A percentile compares a stretch with the other conserved stretches of the same genome.
These are phyloP conservation scores for Capromys pilorides DNA, from an alignment of 2,797 vertebrate species.

Conservation along the genomic window DNA sequence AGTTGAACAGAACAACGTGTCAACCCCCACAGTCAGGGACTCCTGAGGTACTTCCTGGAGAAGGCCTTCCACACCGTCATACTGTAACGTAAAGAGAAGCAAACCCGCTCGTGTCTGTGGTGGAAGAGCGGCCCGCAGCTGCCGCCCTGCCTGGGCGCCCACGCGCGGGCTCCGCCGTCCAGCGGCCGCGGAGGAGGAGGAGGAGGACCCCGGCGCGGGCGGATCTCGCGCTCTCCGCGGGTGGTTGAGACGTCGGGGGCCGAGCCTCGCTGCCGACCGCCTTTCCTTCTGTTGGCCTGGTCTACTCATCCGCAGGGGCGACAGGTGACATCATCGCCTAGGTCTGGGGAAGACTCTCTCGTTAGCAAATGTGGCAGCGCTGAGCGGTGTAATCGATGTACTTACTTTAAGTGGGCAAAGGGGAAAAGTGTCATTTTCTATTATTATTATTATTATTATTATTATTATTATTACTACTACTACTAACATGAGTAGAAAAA, in stretches of 20 bases:
- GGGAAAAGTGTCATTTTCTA: background rate
- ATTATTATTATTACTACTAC: too few relatives aligned
- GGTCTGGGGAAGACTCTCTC: background rate
- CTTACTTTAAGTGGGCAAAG: background rate
- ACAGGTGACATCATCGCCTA: background rate
- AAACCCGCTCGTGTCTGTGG: background rate
- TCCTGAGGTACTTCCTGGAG: background rate
- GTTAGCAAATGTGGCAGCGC: background rate
- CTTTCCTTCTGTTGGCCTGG: background rate
- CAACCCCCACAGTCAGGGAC: background rate
- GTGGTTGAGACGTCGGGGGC: background rate
- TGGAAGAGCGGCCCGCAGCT: background rate
- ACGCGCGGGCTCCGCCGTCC: background rate
- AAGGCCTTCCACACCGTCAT: background rate
- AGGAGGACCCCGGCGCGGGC: background rate
- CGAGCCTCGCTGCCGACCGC: background rate
- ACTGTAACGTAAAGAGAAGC: background rate
- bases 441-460: too few relatives aligned
- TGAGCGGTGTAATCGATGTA: background rate
- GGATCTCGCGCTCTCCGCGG: background rate
- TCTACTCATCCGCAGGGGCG: background rate
- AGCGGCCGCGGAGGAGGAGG: background rate
- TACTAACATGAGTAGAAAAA: background rate
- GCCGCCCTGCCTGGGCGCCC: rapidly evolving
- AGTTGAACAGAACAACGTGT: too few relatives aligned